These are phyloP conservation scores for Miltochrista miniata DNA, from an alignment of 2,888 invertebrate species.

Conservation along the genomic window DNA sequence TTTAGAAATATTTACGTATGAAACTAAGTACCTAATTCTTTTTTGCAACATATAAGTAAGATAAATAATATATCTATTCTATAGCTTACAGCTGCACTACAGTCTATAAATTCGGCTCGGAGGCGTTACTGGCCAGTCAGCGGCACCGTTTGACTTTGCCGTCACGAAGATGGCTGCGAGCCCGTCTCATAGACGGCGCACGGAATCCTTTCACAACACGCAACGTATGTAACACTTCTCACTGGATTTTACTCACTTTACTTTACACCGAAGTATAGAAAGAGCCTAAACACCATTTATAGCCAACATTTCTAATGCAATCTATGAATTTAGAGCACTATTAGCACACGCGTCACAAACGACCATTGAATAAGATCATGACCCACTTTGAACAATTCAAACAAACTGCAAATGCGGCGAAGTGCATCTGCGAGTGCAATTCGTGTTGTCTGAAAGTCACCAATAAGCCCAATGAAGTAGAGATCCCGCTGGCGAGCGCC, in stretches of 20 bases:
- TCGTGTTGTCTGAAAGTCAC: slow-evolving; percentile 84
- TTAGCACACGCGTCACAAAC: slow-evolving; percentile 20
- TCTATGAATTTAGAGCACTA: slow-evolving; percentile 17
- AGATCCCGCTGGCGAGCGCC: slow-evolving; percentile 82
- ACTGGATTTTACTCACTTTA: slow-evolving; percentile 23
- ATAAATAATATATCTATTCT: not conserved
- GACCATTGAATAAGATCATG: slow-evolving; percentile 33
- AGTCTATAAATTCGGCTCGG: slow-evolving; percentile 4
- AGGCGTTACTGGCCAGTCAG: slow-evolving; percentile 1
- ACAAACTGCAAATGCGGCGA: slow-evolving; percentile 68
- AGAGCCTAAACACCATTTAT: slow-evolving; percentile 10
- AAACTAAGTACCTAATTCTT: too few species aligned
- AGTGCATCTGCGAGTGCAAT: slow-evolving; percentile 82
- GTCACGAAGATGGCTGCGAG: slow-evolving; percentile 14
- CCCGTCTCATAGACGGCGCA: slow-evolving; percentile 11
- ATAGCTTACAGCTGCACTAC: slow-evolving; percentile 1
- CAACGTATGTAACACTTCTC: slow-evolving; percentile 18
- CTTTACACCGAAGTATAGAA: slow-evolving; percentile 16
- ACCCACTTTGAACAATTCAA: slow-evolving; percentile 46
- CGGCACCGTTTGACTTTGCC: slow-evolving; percentile 16
- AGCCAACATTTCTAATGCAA: slow-evolving; percentile 7
- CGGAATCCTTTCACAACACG: slow-evolving; percentile 20
- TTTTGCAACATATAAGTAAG: not conserved
- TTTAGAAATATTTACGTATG: too few species aligned
- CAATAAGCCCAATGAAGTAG: slow-evolving; percentile 84